phyloP scores from a whole-genome alignment of 53 echinoderm and acorn worm genomes.

The Henricia sp. region DNA sequence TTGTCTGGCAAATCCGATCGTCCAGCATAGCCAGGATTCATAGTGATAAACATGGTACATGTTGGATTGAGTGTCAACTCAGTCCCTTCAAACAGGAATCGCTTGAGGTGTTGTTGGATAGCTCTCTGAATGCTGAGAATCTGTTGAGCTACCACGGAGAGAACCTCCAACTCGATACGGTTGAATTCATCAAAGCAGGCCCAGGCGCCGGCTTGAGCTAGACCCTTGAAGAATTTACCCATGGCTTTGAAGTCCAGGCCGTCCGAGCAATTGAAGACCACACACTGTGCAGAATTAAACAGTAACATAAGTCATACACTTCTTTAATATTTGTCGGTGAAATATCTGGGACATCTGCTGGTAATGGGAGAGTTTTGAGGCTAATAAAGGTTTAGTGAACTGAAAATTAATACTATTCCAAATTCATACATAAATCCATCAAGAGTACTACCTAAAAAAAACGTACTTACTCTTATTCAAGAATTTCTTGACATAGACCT shows the following conservation, averaged over 20 bases:
- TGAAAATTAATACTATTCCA: too few relatives aligned
- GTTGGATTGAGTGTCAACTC: conserved; percentile 91
- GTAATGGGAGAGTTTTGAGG: too few relatives aligned
- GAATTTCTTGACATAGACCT: too few relatives aligned
- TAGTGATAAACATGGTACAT: conserved; percentile 97
- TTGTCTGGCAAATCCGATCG: conserved; percentile 93
- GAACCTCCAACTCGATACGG: conserved; percentile 96
- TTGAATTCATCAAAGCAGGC: conserved; percentile 99
- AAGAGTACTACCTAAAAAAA: too few relatives aligned
- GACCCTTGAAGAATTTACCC: conserved; percentile 99
- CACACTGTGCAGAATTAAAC: conserved; percentile 69
- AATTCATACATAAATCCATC: too few relatives aligned
- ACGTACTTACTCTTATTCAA: too few relatives aligned
- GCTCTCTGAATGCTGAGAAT: conserved; percentile 96
- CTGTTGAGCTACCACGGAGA: conserved; percentile 98
- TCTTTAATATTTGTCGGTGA: too few relatives aligned
- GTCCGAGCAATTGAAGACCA: conserved; percentile 99
- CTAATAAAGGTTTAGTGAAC: too few relatives aligned
- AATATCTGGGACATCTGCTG: too few relatives aligned
- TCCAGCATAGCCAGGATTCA: conserved; percentile 98
- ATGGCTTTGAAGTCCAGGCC: conserved; percentile 99
- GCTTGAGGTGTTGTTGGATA: conserved; percentile 78
- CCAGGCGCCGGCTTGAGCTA: conserved; percentile 97
- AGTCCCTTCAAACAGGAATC: conserved; percentile 93
- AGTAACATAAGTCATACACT: too few relatives aligned